Percentiles rank a stretch among this genome's conserved stretches.
phyloP scores from a whole-genome alignment of 2,888 invertebrate genomes.

The Graphium colonna region DNA sequence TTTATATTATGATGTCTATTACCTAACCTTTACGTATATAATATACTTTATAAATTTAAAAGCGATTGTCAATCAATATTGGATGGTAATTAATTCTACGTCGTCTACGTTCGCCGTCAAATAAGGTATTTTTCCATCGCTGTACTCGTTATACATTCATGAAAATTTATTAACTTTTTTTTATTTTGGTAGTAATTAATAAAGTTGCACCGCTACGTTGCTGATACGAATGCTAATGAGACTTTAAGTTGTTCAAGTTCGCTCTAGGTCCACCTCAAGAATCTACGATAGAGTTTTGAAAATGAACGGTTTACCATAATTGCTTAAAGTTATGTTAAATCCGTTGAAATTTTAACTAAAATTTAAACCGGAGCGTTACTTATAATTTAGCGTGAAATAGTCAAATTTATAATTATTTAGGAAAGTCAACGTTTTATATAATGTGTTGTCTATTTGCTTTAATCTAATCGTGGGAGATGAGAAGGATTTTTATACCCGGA shows the following conservation, averaged over 20 bases:
- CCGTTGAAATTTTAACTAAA: neutral
- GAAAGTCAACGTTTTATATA: too few relatives aligned
- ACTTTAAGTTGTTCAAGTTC: slow-evolving; percentile 33
- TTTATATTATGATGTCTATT: neutral
- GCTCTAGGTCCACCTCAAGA: slow-evolving; percentile 21
- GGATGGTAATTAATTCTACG: too few relatives aligned
- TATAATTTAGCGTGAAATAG: neutral
- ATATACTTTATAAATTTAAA: too few relatives aligned
- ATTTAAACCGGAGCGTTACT: neutral
- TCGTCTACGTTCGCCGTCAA: too few relatives aligned
- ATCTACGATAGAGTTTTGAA: slow-evolving; percentile 19
- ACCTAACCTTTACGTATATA: too few relatives aligned
- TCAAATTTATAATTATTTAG: neutral
- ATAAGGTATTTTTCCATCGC: neutral
- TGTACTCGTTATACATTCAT: neutral
- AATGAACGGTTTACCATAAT: slow-evolving; percentile 22
- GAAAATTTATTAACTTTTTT: slow-evolving; percentile 2
- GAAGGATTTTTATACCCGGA: too few relatives aligned
- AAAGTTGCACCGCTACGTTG: slow-evolving; percentile 48
- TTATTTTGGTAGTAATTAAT: slow-evolving; percentile 51
- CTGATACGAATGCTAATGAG: slow-evolving; percentile 58
- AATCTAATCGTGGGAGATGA: too few relatives aligned
- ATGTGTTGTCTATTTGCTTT: too few relatives aligned
- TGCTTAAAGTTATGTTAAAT: slow-evolving; percentile 11
- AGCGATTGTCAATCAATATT: too few relatives aligned